These are phyloP conservation scores for Diabrotica virgifera DNA, from an alignment of 1,140 invertebrate genomes.

Conservation along the genomic window DNA sequence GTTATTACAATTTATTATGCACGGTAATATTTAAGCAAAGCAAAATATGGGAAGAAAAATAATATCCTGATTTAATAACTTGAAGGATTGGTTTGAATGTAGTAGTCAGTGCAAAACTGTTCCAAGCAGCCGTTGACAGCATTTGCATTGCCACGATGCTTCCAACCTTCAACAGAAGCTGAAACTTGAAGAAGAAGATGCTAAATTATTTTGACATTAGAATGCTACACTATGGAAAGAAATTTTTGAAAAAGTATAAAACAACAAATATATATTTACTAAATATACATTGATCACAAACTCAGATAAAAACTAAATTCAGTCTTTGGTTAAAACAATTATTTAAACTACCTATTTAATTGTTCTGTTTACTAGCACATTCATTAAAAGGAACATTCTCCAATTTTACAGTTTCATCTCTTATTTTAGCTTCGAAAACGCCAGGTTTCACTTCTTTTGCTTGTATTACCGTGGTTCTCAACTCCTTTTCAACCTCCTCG, in stretches of 20 bases:
- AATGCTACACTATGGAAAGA: background rate
- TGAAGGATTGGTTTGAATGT: too few species aligned
- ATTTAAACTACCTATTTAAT: background rate
- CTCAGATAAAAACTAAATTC: background rate
- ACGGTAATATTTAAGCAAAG: too few species aligned
- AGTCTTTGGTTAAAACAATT: background rate
- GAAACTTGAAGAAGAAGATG: too few species aligned
- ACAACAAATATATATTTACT: background rate
- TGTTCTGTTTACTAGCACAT: constrained; percentile 3
- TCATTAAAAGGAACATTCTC: constrained; percentile 55
- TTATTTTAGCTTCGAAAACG: constrained; percentile 55
- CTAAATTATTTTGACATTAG: too few species aligned
- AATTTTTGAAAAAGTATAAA: background rate
- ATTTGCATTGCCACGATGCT: too few species aligned
- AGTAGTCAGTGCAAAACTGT: too few species aligned
- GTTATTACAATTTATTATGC: too few species aligned
- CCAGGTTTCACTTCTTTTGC: constrained; percentile 58
- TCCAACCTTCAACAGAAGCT: too few species aligned
- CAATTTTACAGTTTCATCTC: constrained; percentile 53
- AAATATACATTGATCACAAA: background rate
- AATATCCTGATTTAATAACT: too few species aligned
- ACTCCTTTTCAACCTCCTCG: constrained; percentile 61
- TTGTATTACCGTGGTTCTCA: constrained; percentile 64
- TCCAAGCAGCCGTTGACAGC: too few species aligned
- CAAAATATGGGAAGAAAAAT: too few species aligned